Evolutionary conservation across 2,113 vertebrate genomes (phyloP), one percentile per base, ranked within the genome.

Genomic region (Phrynocephalus versicolor): DNA sequence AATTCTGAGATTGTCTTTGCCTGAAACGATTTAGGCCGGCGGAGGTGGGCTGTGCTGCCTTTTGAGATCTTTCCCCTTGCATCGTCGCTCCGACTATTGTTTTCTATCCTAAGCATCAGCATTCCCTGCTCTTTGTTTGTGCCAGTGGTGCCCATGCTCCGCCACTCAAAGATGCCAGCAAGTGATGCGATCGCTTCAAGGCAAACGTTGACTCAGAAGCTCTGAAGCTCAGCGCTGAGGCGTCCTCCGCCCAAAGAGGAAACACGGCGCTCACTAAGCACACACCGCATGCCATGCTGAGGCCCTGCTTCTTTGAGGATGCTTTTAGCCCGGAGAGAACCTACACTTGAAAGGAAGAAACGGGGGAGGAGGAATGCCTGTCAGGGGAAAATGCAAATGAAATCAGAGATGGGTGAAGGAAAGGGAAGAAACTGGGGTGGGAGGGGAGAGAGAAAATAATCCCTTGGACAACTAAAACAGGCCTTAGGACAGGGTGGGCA

Each of bases 141-240:
- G 92, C 89, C 87, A 91, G 79, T 86, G 83, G 82, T 88, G 70
- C 79, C 88, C 86, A 87, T 91, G 83, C 81, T 91, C 85, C 69
- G 86, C 84, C 91, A 67, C 76, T 90, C 91, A 85, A 86, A 88
- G 70, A 91, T 93, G 90, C 73, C 88, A 89, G 91, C 90, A 81
- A 51, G 57, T 85, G 90, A 30, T 25, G 84, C 85, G 83, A 79
- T 10, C 79, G 89, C 94, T 94, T 16, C 39, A 82, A 89, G 93
- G 91, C 89, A 93, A 89, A 89, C 90, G 88, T 89, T 95, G 93
- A 94, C 90, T 94, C 94, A 93, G 91, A 94, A 81, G 62, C 90
- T 75, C 89, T 85, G 93, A 84, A 92, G 89, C 92, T 85, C 89
- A 93, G 93, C 87, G 88, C 89, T 89, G 75, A 91, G 88, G 89